Percentiles rank a stretch among this genome's conserved stretches.
Evolutionary conservation across 2,797 vertebrate species (phyloP).

Genomic region (Furcifer pardalis): DNA sequence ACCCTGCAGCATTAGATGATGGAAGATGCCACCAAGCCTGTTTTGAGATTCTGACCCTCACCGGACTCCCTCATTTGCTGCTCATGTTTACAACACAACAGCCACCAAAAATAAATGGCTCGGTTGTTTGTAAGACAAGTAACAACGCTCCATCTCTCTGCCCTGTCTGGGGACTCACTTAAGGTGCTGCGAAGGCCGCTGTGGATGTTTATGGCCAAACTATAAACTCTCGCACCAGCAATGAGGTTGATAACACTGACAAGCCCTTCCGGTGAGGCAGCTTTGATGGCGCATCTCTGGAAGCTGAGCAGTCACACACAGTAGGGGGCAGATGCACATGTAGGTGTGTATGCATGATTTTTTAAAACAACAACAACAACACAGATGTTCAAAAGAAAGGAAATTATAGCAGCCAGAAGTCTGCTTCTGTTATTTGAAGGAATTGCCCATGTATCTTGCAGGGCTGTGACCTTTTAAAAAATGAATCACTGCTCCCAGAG

Average conservation of each 20-base stretch:
- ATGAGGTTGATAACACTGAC: not conserved
- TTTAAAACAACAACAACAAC: no score
- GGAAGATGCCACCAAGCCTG: no score
- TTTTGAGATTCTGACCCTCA: not conserved
- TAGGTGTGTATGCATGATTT: no score
- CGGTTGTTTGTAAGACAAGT: constrained; percentile 28
- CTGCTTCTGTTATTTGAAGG: no score
- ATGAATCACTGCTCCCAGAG: no score
- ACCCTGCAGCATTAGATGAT: not conserved
- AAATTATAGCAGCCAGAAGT: no score
- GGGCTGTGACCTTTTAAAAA: no score
- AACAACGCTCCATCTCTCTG: constrained; percentile 1
- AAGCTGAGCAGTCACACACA: no score
- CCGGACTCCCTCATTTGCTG: not conserved
- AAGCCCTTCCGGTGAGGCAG: not conserved
- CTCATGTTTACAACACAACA: not conserved
- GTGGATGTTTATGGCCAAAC: not conserved
- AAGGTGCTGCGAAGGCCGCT: not conserved
- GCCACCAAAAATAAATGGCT: not conserved
- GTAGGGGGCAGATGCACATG: not conserved
- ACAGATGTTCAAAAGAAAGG: no score
- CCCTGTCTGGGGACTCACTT: constrained; percentile 22
- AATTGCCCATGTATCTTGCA: no score
- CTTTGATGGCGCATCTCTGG: not conserved
- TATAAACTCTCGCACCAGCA: not conserved